A percentile compares a stretch with the other conserved stretches of the same genome.
These are phyloP conservation scores for Nomada lathburiana DNA, from an alignment of 2,888 invertebrate genomes.

Conservation along the genomic window DNA sequence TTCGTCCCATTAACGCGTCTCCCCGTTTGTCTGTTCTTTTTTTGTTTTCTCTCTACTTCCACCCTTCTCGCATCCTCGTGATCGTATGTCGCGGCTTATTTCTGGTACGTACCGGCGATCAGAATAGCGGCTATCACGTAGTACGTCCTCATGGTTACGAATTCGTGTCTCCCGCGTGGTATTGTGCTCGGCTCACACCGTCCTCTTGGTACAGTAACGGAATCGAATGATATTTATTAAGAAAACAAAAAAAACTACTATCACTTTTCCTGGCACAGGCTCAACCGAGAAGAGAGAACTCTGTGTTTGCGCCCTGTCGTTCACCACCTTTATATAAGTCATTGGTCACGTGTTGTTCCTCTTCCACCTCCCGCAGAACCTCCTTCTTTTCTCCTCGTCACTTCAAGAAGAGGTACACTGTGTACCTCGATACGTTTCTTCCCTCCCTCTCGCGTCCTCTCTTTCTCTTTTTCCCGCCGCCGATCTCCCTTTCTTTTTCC, in stretches of 20 bases:
- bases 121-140: constrained; percentile 82
- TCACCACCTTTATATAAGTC: constrained; percentile 83
- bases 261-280: constrained; percentile 68
- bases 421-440: constrained; percentile 72
- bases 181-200: constrained; percentile 24
- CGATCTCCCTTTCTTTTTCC: constrained; percentile 41
- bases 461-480: constrained; percentile 29
- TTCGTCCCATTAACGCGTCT: constrained; percentile 7
- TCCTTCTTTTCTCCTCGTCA: constrained; percentile 61
- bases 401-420: constrained; percentile 67
- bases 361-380: constrained; percentile 67
- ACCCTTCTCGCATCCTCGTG: constrained; percentile 33
- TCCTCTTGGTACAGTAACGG: constrained; percentile 5
- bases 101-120: constrained; percentile 82
- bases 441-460: constrained; percentile 38
- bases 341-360: constrained; percentile 83
- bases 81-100: constrained; percentile 37
- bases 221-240: constrained; percentile 27
- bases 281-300: constrained; percentile 77
- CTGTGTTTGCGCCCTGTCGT: constrained; percentile 82
- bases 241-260: constrained; percentile 62
- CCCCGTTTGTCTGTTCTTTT: not conserved
- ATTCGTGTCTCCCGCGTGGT: constrained; percentile 52
- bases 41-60: constrained; percentile 5
- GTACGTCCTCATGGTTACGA: constrained; percentile 82